A percentile compares a stretch with the other conserved stretches of the same genome.
Evolutionary conservation across 2,797 vertebrate genomes (phyloP).

Genomic region (Sebastes elongatus): DNA sequence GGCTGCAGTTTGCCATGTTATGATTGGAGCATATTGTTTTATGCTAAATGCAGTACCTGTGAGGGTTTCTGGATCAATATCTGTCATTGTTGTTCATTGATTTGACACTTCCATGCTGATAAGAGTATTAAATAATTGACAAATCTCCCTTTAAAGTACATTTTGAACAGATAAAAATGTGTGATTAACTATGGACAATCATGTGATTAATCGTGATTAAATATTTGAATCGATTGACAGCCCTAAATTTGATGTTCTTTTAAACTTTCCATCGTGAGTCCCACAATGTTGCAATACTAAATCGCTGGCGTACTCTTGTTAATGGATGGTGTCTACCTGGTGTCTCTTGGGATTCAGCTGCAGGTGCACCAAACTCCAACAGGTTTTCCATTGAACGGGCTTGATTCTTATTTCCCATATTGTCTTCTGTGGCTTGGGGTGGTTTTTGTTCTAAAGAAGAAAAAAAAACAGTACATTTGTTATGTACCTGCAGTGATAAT

Average conservation of each 20-base stretch:
- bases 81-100: no score
- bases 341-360: neutral
- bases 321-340: conserved; percentile 27
- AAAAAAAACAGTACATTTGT: neutral
- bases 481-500: neutral
- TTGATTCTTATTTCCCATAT: neutral
- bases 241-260: neutral
- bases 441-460: conserved; percentile 32
- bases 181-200: no score
- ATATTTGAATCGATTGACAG: no score
- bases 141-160: no score
- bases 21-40: no score
- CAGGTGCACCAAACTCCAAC: fast-evolving
- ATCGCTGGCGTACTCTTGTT: neutral
- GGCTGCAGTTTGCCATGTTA: no score
- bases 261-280: neutral
- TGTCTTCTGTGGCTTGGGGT: neutral
- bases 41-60: no score
- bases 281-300: neutral
- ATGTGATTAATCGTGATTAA: no score
- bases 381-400: conserved; percentile 49
- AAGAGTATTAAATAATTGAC: no score
- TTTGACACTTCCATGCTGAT: neutral
- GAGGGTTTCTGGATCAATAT: no score
- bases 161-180: no score